These are phyloP conservation scores for Rhagoletis pomonella DNA, from an alignment of 1,140 invertebrate species.

Conservation along the genomic window DNA sequence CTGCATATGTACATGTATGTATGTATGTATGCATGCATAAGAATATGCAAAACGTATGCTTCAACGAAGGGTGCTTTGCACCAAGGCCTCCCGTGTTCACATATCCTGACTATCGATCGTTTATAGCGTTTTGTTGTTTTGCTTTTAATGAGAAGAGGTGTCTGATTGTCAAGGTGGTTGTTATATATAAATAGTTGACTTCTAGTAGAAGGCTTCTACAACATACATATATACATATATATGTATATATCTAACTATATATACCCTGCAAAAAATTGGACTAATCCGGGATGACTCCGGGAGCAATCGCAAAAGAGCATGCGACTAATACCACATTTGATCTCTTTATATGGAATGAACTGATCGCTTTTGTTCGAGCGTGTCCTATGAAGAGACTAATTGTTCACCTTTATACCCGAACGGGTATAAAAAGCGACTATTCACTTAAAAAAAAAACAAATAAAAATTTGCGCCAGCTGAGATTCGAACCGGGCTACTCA, in stretches of 20 bases:
- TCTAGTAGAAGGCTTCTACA: neutral
- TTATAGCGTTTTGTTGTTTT: neutral
- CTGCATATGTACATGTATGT: neutral
- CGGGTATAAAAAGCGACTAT: no score
- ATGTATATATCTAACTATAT: neutral
- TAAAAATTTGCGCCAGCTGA: no score
- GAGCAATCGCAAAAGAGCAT: no score
- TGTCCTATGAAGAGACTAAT: no score
- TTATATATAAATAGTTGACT: neutral
- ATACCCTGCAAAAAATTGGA: no score
- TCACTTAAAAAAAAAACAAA: no score
- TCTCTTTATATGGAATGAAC: no score
- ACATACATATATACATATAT: neutral
- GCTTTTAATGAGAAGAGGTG: conserved; percentile 44
- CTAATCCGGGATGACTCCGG: no score
- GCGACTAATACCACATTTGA: no score
- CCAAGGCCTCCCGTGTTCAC: neutral
- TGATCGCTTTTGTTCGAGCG: no score
- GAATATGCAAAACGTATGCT: neutral
- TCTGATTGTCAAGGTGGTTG: conserved; percentile 54
- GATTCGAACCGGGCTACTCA: no score
- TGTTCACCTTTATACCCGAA: no score
- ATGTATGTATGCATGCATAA: neutral
- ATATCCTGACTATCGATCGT: conserved; percentile 37
- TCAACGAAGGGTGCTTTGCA: conserved; percentile 16